phyloP scores from a whole-genome alignment of 2,888 invertebrate genomes.

The Cephus nigrinus region DNA sequence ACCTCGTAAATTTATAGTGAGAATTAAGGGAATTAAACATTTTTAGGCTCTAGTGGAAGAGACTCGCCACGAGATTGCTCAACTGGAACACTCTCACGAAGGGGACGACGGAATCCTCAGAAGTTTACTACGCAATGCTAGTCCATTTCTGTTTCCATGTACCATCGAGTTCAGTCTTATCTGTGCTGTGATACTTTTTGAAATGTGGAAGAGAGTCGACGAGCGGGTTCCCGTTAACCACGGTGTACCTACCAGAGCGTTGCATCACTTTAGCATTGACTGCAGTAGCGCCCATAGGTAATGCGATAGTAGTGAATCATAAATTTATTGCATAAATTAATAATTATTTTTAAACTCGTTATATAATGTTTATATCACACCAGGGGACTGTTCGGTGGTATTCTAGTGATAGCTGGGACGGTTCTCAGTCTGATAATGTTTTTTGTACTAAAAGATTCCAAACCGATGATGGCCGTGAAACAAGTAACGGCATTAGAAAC shows the following conservation, averaged over 20 bases:
- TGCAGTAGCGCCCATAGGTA: conserved; percentile 84
- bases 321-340: not conserved
- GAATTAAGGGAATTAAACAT: conserved; percentile 20
- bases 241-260: conserved; percentile 55
- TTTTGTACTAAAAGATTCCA: conserved; percentile 80
- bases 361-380: not conserved
- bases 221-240: conserved; percentile 69
- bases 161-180: conserved; percentile 92
- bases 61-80: conserved; percentile 87
- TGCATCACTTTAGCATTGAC: conserved; percentile 71
- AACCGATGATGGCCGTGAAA: conserved; percentile 54
- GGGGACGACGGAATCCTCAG: conserved; percentile 68
- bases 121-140: conserved; percentile 73
- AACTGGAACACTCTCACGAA: conserved; percentile 70
- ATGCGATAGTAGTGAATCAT: conserved; percentile 5
- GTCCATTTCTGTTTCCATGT: conserved; percentile 90
- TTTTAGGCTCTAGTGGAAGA: conserved; percentile 77
- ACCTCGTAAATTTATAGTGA: not conserved
- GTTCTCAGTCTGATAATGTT: conserved; percentile 91
- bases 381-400: conserved; percentile 78
- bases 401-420: conserved; percentile 82
- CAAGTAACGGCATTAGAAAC: conserved; percentile 59
- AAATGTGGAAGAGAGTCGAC: conserved; percentile 91
- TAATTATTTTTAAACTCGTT: not conserved
- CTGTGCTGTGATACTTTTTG: conserved; percentile 88